Base-by-base conservation (phyloP, 2,113 vertebrate species). In the Meles meles region DNA sequence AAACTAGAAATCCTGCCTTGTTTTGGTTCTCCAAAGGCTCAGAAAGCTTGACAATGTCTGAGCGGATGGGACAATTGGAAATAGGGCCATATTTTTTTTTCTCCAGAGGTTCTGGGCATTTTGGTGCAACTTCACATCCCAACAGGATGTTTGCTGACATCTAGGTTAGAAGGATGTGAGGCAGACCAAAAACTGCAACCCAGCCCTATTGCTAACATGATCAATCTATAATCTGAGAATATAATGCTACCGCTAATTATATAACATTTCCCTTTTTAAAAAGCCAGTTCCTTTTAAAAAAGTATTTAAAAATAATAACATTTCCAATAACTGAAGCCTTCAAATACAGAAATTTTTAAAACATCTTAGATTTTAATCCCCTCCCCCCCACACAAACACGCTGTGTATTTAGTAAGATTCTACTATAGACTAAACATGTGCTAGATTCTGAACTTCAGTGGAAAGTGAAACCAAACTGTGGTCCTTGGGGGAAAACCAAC, bases 281-380 rank as follows among this genome's bases (percentile, higher is more conserved):
- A 31, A 55, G 86, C 39, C 6, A 77, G 8, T 49, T 7, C 20
- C 55, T n/a, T n/a, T n/a, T n/a, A n/a, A 92, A 95, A 44, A 52
- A 34, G 12, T 65, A 93, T 91, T 96, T 89, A 57, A 95, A 97
- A 80, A 90, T 71, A 76, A 94, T 90, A 59, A 82, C 29, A 82
- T 89, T 91, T 88, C n/a, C 6, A 97, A 49, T 57, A 93, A 72
- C 20, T 6, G 29, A 94, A 95, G 61, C 10, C 27, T 72, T 88
- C 39, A 79, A 77, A 79, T 61, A 63, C 13, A 88, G 74, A 84
- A 34, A 57, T 81, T 71, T 90, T 90, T 37, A 88, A 44, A 59
- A 67, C 10, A 49, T 83, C 18, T 93, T 83, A 72, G 29, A 90
- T 89, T 82, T 79, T 88, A 49, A 90, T 17, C 6, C 12, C 1